Conservation (phyloP, 1,140 invertebrate species). For the Pectinophora gossypiella region DNA sequence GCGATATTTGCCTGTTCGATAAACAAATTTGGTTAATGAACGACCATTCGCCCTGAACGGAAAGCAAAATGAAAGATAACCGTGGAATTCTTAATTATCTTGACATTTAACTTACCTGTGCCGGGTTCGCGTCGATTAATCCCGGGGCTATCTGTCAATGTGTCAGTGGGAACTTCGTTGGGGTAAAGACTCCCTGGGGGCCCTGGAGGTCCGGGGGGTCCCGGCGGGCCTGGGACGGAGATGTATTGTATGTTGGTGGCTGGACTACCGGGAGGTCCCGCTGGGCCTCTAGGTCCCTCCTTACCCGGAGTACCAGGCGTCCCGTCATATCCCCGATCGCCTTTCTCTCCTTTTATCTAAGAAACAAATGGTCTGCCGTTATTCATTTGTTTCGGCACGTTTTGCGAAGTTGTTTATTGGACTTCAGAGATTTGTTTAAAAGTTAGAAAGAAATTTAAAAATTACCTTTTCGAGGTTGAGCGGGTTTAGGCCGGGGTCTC, state of each 20-base stretch:
- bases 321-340: conserved; percentile 79
- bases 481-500: conserved; percentile 75
- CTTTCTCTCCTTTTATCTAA: conserved; percentile 79
- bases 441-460: background rate
- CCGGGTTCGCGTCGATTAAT: conserved; percentile 45
- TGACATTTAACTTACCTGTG: conserved; percentile 23
- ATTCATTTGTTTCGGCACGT: conserved; percentile 16
- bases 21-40: conserved; percentile 7
- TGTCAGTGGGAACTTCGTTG: conserved; percentile 44
- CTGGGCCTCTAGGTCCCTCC: conserved; percentile 78
- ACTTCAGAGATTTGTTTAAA: no score
- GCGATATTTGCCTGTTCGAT: conserved; percentile 47
- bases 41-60: background rate
- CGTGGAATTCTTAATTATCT: background rate
- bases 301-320: conserved; percentile 73
- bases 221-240: conserved; percentile 78
- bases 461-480: conserved; percentile 57
- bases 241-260: conserved; percentile 72
- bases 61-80: background rate
- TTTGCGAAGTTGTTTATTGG: background rate
- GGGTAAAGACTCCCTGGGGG: conserved; percentile 25
- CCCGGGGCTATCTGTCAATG: conserved; percentile 56
- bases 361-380: background rate
- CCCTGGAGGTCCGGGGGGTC: conserved; percentile 84
- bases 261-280: conserved; percentile 72